Base-by-base conservation (phyloP, 2,888 invertebrate genomes). In the Coronaproctus castanopsis region DNA sequence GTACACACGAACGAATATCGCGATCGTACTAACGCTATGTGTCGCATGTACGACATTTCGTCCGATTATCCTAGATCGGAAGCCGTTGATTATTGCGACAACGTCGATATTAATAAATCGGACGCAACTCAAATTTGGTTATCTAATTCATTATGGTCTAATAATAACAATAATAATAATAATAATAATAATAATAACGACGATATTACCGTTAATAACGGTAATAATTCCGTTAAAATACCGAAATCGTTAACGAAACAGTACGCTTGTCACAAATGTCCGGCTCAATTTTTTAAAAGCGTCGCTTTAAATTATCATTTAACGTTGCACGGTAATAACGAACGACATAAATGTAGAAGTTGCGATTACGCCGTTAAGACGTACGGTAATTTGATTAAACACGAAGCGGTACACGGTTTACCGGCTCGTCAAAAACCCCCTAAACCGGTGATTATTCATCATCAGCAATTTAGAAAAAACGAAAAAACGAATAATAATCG, bases 1-100 rank as follows among this genome's bases (percentile, higher is more conserved):
- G 85, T 87, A 0, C 90, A 90, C 69, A 80, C 83, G 1, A 78
- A 79, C 54, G 84, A 85, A 67, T 88, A 89, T 70, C 83, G 87
- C 69, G 81, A 85, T 24, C 80, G 83, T 69, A 83, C 85, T 5
- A 80, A 80, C 68, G 78, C 80, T 68, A 72, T 87, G 20, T 78
- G 81, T 64, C 77, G 77, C 49, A 74, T 80, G 63, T 82, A 85
- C 67, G 77, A 77, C 48, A 76, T 79, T 24, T 82, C 83, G 65
- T 72, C 78, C 1, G 74, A 78, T 49, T 78, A 82, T 68, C 79
- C 78, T 55, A 80, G 81, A 61, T 86, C 85, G 5, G 74, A 77
- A 61, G 72, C 74, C 1, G 73, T 73, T 51, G 65, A 69, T 8
- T 66, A 80, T 54, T 74, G 77, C 62, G 74, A 72, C 22, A 68